Conservation (phyloP, 2,113 vertebrate genomes). For the Tinamus guttatus region DNA sequence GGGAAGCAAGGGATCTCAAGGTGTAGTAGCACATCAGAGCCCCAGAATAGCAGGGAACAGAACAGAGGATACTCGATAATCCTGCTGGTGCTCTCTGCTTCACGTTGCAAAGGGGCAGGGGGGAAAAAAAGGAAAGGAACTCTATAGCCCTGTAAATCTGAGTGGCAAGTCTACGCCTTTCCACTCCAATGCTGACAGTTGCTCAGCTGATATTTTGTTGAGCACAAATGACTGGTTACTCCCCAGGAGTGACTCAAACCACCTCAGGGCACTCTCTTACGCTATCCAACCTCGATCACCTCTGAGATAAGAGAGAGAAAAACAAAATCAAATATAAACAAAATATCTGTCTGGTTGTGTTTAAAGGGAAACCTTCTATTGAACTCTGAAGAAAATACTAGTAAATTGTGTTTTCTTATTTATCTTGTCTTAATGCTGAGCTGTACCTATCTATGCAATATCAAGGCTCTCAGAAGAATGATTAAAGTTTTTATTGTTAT, state of each 20-base stretch:
- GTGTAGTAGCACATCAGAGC: neutral
- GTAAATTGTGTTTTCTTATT: neutral
- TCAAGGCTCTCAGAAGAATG: neutral
- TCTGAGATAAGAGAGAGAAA: neutral
- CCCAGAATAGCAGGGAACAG: neutral
- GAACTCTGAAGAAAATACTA: neutral
- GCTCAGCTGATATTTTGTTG: neutral
- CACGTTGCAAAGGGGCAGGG: neutral
- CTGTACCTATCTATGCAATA: neutral
- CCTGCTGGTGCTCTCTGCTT: neutral
- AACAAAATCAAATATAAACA: neutral
- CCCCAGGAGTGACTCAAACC: neutral
- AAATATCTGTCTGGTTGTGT: neutral
- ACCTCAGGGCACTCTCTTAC: neutral
- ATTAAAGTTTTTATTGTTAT: neutral
- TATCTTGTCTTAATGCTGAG: neutral
- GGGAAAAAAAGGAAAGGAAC: neutral
- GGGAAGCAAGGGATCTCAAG: neutral
- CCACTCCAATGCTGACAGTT: neutral
- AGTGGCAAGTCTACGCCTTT: neutral
- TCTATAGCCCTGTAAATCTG: neutral
- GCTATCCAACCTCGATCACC: neutral
- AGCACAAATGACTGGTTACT: neutral
- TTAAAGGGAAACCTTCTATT: neutral
- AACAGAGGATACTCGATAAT: neutral